phyloP scores from a whole-genome alignment of 2,888 invertebrate species.

The Rhopalosiphum nymphaeae region DNA sequence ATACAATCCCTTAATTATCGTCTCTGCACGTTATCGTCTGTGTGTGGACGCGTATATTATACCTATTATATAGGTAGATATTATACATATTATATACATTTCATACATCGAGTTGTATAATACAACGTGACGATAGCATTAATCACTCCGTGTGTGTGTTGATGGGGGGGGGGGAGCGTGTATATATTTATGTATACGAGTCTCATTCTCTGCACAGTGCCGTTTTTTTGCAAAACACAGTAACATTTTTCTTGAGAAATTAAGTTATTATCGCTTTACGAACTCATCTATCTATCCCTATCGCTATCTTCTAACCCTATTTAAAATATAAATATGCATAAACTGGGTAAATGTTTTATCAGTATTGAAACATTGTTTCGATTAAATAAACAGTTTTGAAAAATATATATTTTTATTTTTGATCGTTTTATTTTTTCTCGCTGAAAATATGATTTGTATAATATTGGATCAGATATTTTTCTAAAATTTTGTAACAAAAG shows the following conservation, averaged over 20 bases:
- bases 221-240: background rate
- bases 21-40: background rate
- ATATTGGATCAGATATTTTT: background rate
- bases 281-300: background rate
- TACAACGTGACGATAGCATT: background rate
- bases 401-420: background rate
- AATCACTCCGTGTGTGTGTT: background rate
- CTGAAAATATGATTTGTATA: background rate
- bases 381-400: background rate
- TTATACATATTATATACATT: background rate
- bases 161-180: background rate
- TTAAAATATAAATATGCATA: background rate
- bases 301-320: background rate
- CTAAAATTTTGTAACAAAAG: background rate
- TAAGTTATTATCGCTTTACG: background rate
- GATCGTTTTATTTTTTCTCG: background rate
- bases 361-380: background rate
- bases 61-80: background rate
- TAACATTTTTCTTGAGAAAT: background rate
- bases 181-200: background rate
- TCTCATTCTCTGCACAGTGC: background rate
- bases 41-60: background rate
- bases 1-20: conserved; percentile 9
- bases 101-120: background rate
- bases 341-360: background rate